Evolutionary conservation across 2,113 vertebrate genomes (phyloP).

Genomic region (Ptilonorhynchus violaceus): DNA sequence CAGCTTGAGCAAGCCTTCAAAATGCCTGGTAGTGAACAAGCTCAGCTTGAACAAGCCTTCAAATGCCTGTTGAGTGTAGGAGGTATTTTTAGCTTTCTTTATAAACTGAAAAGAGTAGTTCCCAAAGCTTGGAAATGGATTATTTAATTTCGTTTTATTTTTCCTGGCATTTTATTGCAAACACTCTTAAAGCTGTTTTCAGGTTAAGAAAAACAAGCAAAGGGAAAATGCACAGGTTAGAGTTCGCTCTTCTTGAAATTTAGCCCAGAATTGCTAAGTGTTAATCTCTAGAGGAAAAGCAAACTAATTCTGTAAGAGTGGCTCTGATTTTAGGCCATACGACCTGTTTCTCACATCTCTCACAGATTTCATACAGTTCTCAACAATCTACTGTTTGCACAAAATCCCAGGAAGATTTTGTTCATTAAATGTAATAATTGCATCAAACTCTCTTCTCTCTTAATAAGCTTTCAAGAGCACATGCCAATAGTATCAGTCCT

Average conservation of each 20-base stretch:
- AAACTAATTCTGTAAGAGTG: constrained; percentile 55
- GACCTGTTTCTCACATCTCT: constrained; percentile 23
- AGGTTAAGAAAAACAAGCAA: constrained; percentile 54
- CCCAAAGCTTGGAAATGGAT: constrained; percentile 21
- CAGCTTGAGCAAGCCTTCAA: not conserved
- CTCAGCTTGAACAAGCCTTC: not conserved
- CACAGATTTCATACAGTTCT: not conserved
- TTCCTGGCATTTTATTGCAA: constrained; percentile 42
- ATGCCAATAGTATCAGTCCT: constrained; percentile 3
- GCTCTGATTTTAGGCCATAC: constrained; percentile 10
- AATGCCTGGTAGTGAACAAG: not conserved
- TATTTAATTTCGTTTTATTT: constrained; percentile 50
- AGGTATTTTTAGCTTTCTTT: constrained; percentile 33
- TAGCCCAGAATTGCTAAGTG: constrained; percentile 63
- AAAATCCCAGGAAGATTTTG: constrained; percentile 26
- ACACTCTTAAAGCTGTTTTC: constrained; percentile 28
- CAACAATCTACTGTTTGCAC: not conserved
- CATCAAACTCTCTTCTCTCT: not conserved
- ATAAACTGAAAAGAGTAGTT: constrained; percentile 8
- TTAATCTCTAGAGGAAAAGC: constrained; percentile 65
- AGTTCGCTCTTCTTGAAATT: constrained; percentile 42
- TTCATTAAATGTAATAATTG: constrained; percentile 1
- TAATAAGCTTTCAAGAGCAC: not conserved
- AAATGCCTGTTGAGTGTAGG: not conserved
- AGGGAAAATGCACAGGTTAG: constrained; percentile 41